These are phyloP conservation scores for Etheostoma spectabile DNA, from an alignment of 2,113 vertebrate species.

Conservation along the genomic window DNA sequence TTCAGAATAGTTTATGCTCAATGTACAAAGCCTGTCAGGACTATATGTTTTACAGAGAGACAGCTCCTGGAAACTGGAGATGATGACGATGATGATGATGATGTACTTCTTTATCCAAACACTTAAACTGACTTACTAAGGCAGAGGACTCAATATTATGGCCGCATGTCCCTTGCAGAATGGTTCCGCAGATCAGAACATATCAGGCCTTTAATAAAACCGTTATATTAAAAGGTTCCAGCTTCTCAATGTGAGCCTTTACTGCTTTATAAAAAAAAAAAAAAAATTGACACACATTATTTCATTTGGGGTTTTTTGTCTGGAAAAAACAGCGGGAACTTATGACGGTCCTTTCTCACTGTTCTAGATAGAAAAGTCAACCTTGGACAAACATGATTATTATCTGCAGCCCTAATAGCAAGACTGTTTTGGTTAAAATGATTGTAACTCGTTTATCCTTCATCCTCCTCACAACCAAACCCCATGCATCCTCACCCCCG, in stretches of 20 bases:
- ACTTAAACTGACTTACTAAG: no score
- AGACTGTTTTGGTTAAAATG: not conserved
- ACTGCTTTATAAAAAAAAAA: not conserved
- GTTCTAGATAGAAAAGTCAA: not conserved
- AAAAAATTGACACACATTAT: no score
- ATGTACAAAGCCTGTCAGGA: constrained; percentile 30
- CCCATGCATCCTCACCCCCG: not conserved
- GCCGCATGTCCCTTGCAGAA: no score
- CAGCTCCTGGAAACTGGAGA: constrained; percentile 17
- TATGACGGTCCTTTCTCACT: not conserved
- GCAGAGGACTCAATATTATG: not conserved
- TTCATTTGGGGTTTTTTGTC: not conserved
- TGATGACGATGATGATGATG: constrained; percentile 4
- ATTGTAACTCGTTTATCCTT: not conserved
- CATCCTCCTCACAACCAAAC: not conserved
- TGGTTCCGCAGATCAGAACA: not conserved
- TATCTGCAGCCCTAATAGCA: not conserved
- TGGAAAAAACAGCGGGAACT: no score
- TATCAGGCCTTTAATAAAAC: not conserved
- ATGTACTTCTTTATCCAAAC: not conserved
- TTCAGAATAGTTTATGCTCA: constrained; percentile 71
- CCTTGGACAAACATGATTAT: not conserved
- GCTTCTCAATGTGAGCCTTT: not conserved
- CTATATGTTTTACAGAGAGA: constrained; percentile 33
- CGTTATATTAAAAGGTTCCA: not conserved